Conservation (phyloP, 2,888 invertebrate genomes). For the Drosophila diplacantha region DNA sequence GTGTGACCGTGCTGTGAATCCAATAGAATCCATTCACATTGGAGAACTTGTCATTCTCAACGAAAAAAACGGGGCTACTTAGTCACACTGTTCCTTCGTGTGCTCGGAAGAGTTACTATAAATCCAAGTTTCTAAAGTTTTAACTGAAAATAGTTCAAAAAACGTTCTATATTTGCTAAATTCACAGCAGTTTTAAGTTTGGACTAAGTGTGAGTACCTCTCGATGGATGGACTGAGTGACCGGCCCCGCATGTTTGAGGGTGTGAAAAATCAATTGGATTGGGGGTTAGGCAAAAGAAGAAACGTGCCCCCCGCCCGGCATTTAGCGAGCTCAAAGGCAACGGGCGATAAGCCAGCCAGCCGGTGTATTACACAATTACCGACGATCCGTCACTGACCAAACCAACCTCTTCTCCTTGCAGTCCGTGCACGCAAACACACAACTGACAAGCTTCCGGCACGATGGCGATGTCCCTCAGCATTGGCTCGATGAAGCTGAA, state of each 20-base stretch:
- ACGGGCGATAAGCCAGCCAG: slow-evolving; percentile 47
- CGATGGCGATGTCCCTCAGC: slow-evolving; percentile 66
- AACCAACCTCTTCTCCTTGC: slow-evolving; percentile 30
- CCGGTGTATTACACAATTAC: slow-evolving; percentile 59
- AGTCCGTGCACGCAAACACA: slow-evolving; percentile 38
- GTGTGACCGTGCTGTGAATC: not conserved
- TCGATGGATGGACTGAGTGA: no score
- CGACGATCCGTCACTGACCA: slow-evolving; percentile 1
- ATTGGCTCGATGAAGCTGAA: slow-evolving; percentile 75
- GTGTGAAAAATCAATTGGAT: slow-evolving; percentile 44
- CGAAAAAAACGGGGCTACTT: not conserved
- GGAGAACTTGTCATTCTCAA: not conserved
- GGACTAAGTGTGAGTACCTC: slow-evolving; percentile 48
- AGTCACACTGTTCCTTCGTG: slow-evolving; percentile 21
- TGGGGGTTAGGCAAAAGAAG: slow-evolving; percentile 19
- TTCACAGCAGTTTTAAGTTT: slow-evolving; percentile 59
- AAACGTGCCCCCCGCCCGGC: slow-evolving; percentile 43
- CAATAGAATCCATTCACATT: not conserved
- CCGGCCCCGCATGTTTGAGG: not conserved
- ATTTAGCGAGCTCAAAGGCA: slow-evolving; percentile 42
- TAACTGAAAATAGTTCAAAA: slow-evolving; percentile 51
- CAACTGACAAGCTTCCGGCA: slow-evolving; percentile 19
- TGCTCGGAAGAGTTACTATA: slow-evolving; percentile 35
- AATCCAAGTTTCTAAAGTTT: slow-evolving; percentile 38
- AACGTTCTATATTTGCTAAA: slow-evolving; percentile 55